A percentile compares a stretch with the other conserved stretches of the same genome.
Evolutionary conservation across 2,113 vertebrate species (phyloP).

Genomic region (Petrocephalus microphthalmus): DNA sequence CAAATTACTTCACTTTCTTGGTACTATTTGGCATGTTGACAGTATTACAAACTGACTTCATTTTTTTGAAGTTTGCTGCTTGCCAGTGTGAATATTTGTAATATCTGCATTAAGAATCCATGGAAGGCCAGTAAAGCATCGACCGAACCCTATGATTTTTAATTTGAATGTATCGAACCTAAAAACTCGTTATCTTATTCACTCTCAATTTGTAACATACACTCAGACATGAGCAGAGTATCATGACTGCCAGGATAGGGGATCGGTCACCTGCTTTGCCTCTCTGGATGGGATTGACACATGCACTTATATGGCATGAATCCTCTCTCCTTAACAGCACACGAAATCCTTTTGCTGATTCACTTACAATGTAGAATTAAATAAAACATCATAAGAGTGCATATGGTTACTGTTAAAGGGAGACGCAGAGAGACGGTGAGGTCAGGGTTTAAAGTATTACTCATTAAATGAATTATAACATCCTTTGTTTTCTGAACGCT

Average conservation of each 20-base stretch:
- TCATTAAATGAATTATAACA: neutral
- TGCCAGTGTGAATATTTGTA: neutral
- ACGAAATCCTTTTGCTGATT: neutral
- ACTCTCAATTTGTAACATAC: neutral
- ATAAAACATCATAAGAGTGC: neutral
- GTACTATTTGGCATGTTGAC: neutral
- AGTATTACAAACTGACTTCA: neutral
- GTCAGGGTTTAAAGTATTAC: slow-evolving; percentile 15
- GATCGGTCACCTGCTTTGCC: neutral
- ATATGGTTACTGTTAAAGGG: slow-evolving; percentile 9
- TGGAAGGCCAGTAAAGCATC: neutral
- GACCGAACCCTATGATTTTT: neutral
- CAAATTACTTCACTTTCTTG: neutral
- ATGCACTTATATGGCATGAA: slow-evolving; percentile 6
- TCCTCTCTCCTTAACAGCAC: neutral
- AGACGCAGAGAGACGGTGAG: neutral
- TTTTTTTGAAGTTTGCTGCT: neutral
- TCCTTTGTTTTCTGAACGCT: neutral
- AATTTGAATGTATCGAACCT: neutral
- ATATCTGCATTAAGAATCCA: neutral
- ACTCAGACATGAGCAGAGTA: neutral
- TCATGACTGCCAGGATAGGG: neutral
- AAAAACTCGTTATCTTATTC: neutral
- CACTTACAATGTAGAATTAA: slow-evolving; percentile 8
- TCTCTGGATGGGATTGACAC: neutral